Percentiles rank a stretch among this genome's conserved stretches.
Conservation (phyloP, 1,140 invertebrate genomes). For the Nixonia krombeini region DNA sequence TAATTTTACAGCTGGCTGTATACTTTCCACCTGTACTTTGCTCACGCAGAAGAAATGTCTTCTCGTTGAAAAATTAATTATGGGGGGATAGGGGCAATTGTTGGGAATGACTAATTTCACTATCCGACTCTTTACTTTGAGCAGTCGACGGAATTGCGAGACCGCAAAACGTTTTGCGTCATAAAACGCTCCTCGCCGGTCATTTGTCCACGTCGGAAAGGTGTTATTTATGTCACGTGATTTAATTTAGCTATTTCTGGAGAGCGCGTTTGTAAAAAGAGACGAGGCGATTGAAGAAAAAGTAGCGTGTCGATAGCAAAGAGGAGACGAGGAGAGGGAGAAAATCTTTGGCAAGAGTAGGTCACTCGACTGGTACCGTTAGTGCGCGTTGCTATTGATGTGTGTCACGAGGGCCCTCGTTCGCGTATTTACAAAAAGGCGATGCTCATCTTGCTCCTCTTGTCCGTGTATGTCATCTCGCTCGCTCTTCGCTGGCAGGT, state of each 20-base stretch:
- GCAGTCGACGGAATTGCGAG: too few relatives aligned
- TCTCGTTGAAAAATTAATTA: too few relatives aligned
- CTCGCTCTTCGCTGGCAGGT: background rate
- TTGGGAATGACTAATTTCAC: too few relatives aligned
- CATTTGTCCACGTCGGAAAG: too few relatives aligned
- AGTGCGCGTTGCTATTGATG: slow-evolving; percentile 43
- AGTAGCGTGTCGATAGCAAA: slow-evolving; percentile 34
- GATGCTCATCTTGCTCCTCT: slow-evolving; percentile 14
- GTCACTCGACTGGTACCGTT: slow-evolving; percentile 49
- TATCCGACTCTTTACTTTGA: too few relatives aligned
- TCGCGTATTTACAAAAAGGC: slow-evolving; percentile 42
- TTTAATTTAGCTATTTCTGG: background rate
- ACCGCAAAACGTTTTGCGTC: too few relatives aligned
- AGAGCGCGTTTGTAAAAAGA: slow-evolving; percentile 6
- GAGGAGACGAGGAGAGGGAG: slow-evolving; percentile 20
- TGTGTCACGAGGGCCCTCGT: slow-evolving; percentile 48
- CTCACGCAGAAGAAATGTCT: too few relatives aligned
- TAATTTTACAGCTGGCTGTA: too few relatives aligned
- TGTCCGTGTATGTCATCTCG: slow-evolving; percentile 4
- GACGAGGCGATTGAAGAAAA: slow-evolving; percentile 36
- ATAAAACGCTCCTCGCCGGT: too few relatives aligned
- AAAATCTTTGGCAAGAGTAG: slow-evolving; percentile 42
- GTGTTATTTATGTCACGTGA: too few relatives aligned
- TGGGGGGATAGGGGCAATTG: too few relatives aligned
- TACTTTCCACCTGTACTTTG: too few relatives aligned